Evolutionary conservation across 2,888 invertebrate genomes (phyloP), one percentile per base, ranked within the genome.

Genomic region (Xylota sylvarum): DNA sequence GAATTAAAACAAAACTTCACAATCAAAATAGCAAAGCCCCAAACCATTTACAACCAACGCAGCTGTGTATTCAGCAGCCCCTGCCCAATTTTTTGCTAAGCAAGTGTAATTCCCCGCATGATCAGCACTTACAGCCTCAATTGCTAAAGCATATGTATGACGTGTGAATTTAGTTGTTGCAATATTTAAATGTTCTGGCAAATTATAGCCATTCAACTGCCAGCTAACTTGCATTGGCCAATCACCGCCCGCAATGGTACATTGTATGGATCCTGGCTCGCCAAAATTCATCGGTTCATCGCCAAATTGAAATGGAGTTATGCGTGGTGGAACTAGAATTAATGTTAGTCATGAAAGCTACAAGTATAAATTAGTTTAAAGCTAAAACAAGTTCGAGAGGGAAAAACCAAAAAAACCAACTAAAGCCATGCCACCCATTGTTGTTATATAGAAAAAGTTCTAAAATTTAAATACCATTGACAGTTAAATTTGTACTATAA

Each of bases 211-310:
- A 90, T 95, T 94, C 84, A 94, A 93, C 60, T 92, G 91, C 95
- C 95, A 95, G 55, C 91, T 90, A 55, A 95, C 93, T 82, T 92
- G 92, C 79, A 95, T 92, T 23, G 95, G 94, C 88, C 93, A 91
- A 91, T 95, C 94, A 23, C 94, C 94, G 64, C 92, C 92, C 30
- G 91, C 89, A 40, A 93, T 91, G 30, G 93, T 91, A 88, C 94
- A 94, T 79, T 94, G 94, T 60, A 96, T 94, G 73, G 95, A 95
- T 60, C 89, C 95, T 82, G 95, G 94, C 89, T 96, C 96, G 5
- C 96, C 96, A 83, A 96, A 95, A 90, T 96, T 95, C 86, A 96
- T 94, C 76, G 95, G 94, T 89, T 96, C 95, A 72, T 95, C 95
- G 88, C 96, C 96, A 90, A 96, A 96, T 89, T 94, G 94, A 91